Conservation (phyloP, 2,797 vertebrate genomes). For the Phoeniculus purpureus region DNA sequence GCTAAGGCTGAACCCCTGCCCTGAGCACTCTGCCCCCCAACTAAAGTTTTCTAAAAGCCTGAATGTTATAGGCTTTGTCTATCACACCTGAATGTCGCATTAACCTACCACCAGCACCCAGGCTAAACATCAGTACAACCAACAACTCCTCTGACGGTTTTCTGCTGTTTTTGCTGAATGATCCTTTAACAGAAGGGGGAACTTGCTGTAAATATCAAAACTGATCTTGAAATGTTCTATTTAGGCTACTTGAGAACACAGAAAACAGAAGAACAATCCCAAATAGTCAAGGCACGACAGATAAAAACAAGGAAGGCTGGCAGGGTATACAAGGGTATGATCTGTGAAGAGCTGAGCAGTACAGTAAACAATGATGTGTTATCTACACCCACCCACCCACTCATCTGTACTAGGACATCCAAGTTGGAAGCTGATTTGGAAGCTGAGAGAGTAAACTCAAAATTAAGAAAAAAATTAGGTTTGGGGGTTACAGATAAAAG, state of each 20-base stretch:
- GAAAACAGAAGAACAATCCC: not conserved
- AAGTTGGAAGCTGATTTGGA: not conserved
- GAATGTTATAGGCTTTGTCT: not conserved
- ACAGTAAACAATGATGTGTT: not conserved
- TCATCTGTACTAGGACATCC: not conserved
- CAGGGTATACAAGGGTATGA: not conserved
- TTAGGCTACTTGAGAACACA: not conserved
- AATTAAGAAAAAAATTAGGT: not conserved
- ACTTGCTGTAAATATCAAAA: not conserved
- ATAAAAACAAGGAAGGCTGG: not conserved
- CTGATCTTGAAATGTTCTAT: not conserved
- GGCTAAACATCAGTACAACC: not conserved
- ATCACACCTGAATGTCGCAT: not conserved
- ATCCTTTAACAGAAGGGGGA: not conserved
- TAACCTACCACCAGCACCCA: not conserved
- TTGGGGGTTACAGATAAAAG: not conserved
- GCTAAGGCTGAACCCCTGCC: not conserved
- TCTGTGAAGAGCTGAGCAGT: not conserved
- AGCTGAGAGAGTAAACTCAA: not conserved
- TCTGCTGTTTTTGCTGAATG: not conserved
- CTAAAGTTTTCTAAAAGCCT: not conserved
- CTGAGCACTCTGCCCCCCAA: not conserved
- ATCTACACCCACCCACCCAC: not conserved
- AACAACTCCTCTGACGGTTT: not conserved
- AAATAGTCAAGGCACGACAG: not conserved